Percentiles rank a stretch among this genome's conserved stretches.
These are phyloP conservation scores for Smutsia temminckii DNA, from an alignment of 2,797 vertebrate genomes.

Conservation along the genomic window DNA sequence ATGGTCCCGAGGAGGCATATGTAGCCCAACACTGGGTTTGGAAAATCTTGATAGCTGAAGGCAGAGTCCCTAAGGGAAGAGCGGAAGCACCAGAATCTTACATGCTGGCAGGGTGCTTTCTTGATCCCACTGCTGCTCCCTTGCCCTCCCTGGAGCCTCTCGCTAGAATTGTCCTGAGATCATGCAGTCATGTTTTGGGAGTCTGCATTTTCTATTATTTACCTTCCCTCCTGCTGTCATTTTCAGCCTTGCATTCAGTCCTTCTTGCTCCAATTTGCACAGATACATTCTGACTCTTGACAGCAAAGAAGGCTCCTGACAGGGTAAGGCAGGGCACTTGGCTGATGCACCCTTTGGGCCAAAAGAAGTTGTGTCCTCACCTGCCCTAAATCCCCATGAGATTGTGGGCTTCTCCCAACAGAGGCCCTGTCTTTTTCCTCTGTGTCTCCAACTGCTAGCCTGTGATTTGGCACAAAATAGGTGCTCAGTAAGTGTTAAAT, in stretches of 20 bases:
- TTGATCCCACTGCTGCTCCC: not conserved
- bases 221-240: not conserved
- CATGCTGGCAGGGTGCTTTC: not conserved
- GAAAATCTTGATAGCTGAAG: not conserved
- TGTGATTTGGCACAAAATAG: not conserved
- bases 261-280: not conserved
- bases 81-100: not conserved
- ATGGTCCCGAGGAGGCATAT: not conserved
- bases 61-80: not conserved
- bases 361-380: not conserved
- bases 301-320: not conserved
- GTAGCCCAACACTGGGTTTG: not conserved
- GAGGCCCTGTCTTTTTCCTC: not conserved
- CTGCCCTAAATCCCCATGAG: not conserved
- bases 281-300: not conserved
- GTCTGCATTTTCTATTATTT: not conserved
- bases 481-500: not conserved
- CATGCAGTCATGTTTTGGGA: not conserved
- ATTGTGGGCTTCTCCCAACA: not conserved
- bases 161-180: not conserved
- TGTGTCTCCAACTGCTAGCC: not conserved
- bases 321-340: not conserved
- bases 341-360: constrained; percentile 13
- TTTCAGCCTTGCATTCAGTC: not conserved
- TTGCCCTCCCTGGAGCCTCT: not conserved